phyloP scores from a whole-genome alignment of 2,888 invertebrate genomes.

The Conomelus anceps region DNA sequence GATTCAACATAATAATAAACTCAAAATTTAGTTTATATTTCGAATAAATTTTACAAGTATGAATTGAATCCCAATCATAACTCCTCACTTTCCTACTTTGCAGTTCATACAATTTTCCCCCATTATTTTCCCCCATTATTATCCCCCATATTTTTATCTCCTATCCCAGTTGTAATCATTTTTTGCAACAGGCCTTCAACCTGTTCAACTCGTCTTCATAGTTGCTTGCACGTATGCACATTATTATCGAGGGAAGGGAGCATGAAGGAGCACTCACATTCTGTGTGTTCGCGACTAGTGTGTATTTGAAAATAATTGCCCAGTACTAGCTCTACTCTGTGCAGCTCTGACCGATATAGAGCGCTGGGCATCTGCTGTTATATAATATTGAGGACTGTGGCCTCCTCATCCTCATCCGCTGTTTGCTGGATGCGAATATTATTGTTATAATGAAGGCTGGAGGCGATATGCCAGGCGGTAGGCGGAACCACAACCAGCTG shows the following conservation, averaged over 20 bases:
- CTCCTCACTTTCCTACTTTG: too few relatives aligned
- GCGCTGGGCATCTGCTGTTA: neutral
- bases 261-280: neutral
- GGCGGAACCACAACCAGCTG: neutral
- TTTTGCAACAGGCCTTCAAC: neutral
- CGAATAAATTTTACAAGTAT: too few relatives aligned
- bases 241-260: neutral
- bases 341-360: neutral
- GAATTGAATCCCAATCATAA: too few relatives aligned
- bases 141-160: too few relatives aligned
- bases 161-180: neutral
- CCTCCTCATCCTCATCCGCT: too few relatives aligned
- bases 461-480: neutral
- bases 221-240: neutral
- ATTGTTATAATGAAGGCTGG: neutral
- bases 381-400: neutral
- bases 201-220: neutral
- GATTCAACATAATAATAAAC: too few relatives aligned
- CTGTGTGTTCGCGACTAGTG: neutral
- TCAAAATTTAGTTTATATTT: too few relatives aligned
- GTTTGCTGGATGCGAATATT: neutral
- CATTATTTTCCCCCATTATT: too few relatives aligned
- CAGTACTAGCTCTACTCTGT: neutral
- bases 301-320: neutral
- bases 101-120: too few relatives aligned